Base-by-base conservation (phyloP, 1,140 invertebrate species). In the Heterodera carotae region DNA sequence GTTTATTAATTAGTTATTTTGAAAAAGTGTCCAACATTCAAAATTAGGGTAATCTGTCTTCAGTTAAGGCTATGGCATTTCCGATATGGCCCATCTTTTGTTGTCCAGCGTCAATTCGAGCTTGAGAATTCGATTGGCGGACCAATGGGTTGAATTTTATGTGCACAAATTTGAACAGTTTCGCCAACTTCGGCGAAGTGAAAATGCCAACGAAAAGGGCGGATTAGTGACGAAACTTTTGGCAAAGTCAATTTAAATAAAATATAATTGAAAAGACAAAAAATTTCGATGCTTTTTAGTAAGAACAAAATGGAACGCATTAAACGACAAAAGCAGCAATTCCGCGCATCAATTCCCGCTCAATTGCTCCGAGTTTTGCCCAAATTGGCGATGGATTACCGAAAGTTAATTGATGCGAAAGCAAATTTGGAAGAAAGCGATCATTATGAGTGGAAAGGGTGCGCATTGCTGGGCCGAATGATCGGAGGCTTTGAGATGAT, bases 41-140 rank as follows among this genome's bases (percentile, higher is more conserved):
- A 6, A 6, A 8, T 43, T 43, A 43, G 39, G 39, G 6, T 43
- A 43, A 43, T 43, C 12, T 43, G 12, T 43, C 12, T 15, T 12
- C 22, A 1, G 4, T n/a, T 34, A 7, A 66, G 62, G 62, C 3
- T n/a, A 34, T 66, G 62, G 62, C 1, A 66, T 66, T 66, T 66
- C 62, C 25, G 62, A 66, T 33, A 4, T 66, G 62, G 62, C 25
- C 7, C 62, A 66, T 34, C 33, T 66, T 15, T 22, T 66, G 62
- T 34, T 66, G 62, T 66, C 29, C 62, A 66, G 62, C 62, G 62
- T 66, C 29, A 66, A 66, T 27, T 66, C 62, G 10, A 66, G 62
- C 62, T 15, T 66, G 10, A 25, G 62, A 4, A 15, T 66, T 12
- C 62, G 31, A 10, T 15, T 12, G 1, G n/a, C 6, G 62, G 62